Evolutionary conservation across 2,113 vertebrate species (phyloP).

Genomic region (Thymallus thymallus): DNA sequence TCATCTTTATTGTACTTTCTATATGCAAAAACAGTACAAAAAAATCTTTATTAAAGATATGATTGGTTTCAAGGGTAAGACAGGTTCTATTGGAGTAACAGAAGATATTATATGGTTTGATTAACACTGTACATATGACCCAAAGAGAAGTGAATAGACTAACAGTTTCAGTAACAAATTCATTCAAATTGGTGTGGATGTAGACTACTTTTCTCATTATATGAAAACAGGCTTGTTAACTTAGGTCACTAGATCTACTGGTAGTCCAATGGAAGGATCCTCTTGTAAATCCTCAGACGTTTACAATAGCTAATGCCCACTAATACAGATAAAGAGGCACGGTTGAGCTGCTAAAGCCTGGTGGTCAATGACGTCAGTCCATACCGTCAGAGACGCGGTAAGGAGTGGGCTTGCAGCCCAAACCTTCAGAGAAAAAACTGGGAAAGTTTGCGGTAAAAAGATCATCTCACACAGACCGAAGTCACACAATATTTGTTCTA

Average conservation of each 20-base stretch:
- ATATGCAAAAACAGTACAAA: conserved; percentile 42
- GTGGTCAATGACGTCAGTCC: conserved; percentile 56
- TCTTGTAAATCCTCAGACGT: conserved; percentile 44
- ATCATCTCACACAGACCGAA: conserved; percentile 11
- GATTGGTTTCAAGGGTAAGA: background rate
- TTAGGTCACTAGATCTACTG: conserved; percentile 24
- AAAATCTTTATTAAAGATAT: conserved; percentile 45
- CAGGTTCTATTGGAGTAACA: too few relatives aligned
- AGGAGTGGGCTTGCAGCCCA: conserved; percentile 39
- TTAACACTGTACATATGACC: background rate
- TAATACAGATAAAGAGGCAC: conserved; percentile 45
- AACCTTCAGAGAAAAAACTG: conserved; percentile 12
- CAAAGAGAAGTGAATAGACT: background rate
- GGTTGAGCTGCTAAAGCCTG: conserved; percentile 54
- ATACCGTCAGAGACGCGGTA: conserved; percentile 32
- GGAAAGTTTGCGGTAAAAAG: background rate
- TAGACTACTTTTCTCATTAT: background rate
- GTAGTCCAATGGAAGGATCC: conserved; percentile 21
- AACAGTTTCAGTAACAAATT: background rate
- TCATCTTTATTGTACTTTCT: background rate
- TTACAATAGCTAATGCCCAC: conserved; percentile 54
- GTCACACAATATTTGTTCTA: background rate
- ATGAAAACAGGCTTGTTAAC: background rate
- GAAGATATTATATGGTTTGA: too few relatives aligned
- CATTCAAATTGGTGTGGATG: background rate